Conservation (phyloP, 2,797 vertebrate species). For the Carduelis carduelis region DNA sequence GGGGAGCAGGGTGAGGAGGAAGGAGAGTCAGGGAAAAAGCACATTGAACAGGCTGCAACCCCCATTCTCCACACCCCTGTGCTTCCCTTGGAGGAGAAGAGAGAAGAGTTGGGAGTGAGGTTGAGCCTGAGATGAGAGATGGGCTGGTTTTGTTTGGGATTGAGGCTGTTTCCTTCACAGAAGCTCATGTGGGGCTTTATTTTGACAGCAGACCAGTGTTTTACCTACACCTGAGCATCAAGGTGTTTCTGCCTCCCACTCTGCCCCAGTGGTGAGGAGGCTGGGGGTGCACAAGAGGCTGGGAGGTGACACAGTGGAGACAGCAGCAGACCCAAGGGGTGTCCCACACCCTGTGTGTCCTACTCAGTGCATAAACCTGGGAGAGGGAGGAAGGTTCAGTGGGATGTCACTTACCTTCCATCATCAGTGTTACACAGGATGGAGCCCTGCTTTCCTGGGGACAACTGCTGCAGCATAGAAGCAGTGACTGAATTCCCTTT, state of each 20-base stretch:
- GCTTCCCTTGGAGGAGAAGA: neutral
- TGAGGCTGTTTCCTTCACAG: neutral
- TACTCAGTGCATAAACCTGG: neutral
- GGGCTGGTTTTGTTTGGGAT: neutral
- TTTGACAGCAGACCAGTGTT: accelerated
- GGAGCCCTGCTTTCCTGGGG: neutral
- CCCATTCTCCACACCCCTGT: neutral
- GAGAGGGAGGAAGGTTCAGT: accelerated
- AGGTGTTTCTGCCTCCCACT: neutral
- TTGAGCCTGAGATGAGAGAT: neutral
- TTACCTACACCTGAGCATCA: neutral
- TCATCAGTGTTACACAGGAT: no score
- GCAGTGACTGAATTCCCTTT: neutral
- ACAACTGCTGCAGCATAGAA: neutral
- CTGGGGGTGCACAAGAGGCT: neutral
- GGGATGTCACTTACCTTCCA: neutral
- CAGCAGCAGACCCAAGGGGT: neutral
- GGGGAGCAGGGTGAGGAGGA: neutral
- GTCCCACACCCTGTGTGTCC: no score
- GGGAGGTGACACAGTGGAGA: neutral
- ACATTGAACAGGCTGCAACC: accelerated
- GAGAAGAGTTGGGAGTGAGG: neutral
- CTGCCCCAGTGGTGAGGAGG: accelerated
- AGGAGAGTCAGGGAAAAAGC: neutral
- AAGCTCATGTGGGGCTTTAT: neutral